These are phyloP conservation scores for Psammodynastes pulverulentus DNA, from an alignment of 2,113 vertebrate genomes.

Conservation along the genomic window DNA sequence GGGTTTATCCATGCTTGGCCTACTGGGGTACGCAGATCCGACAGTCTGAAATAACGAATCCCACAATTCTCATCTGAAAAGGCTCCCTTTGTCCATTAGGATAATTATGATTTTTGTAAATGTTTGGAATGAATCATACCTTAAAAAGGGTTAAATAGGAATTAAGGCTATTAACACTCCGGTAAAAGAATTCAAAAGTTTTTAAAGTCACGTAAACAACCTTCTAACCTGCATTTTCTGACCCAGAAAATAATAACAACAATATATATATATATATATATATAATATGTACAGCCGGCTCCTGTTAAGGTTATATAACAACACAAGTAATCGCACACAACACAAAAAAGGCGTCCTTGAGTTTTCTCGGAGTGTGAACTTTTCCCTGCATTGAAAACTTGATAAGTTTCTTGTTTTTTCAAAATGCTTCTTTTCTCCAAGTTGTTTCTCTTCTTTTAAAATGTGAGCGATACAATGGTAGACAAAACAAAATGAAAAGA, in stretches of 20 bases:
- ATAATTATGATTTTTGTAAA: conserved; percentile 59
- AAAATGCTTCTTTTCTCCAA: conserved; percentile 85
- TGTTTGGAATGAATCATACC: conserved; percentile 71
- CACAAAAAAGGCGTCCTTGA: conserved; percentile 15
- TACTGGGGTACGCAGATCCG: conserved; percentile 17
- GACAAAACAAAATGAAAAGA: too few species aligned
- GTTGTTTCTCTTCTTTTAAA: conserved; percentile 91
- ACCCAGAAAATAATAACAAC: conserved; percentile 36
- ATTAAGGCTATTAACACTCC: conserved; percentile 43
- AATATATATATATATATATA: too few species aligned
- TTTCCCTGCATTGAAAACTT: neutral
- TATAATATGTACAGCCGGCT: conserved; percentile 62
- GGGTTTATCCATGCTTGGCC: too few species aligned
- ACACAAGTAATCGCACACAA: neutral
- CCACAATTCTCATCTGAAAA: conserved; percentile 56
- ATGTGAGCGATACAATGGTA: conserved; percentile 85
- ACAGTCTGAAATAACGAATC: conserved; percentile 55
- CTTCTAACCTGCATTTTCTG: conserved; percentile 32
- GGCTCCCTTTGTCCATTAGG: conserved; percentile 49
- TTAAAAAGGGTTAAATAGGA: conserved; percentile 57
- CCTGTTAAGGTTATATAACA: conserved; percentile 43
- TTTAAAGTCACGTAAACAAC: conserved; percentile 42
- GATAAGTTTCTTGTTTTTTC: conserved; percentile 33
- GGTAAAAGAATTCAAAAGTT: conserved; percentile 16
- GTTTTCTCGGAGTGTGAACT: neutral